Evolutionary conservation across 2,113 vertebrate species (phyloP).

Genomic region (Calyptommatus sinebrachiatus): DNA sequence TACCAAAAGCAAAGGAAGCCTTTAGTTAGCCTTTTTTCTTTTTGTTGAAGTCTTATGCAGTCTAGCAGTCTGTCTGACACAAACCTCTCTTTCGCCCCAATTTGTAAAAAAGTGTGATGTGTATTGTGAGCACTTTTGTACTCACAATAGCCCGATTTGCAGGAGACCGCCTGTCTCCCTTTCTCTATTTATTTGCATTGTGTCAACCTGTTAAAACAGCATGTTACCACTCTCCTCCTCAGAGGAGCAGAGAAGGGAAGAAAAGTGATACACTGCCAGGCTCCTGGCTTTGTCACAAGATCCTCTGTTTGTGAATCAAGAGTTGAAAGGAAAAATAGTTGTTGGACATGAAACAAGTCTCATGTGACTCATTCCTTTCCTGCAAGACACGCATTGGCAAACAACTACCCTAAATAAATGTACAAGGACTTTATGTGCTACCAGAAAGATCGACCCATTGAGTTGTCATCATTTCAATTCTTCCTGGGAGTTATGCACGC

Average conservation of each 20-base stretch:
- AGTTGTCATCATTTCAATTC: slow-evolving; percentile 27
- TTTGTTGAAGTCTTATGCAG: slow-evolving; percentile 47
- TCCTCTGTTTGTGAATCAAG: slow-evolving; percentile 47
- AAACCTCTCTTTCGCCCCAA: background rate
- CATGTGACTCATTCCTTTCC: slow-evolving; percentile 55
- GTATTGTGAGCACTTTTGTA: slow-evolving; percentile 8
- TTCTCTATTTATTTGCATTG: slow-evolving; percentile 52
- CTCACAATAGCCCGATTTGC: slow-evolving; percentile 43
- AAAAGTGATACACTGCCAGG: slow-evolving; percentile 38
- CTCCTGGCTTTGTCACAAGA: slow-evolving; percentile 51
- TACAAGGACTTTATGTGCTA: slow-evolving; percentile 47
- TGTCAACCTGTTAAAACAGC: slow-evolving; percentile 66
- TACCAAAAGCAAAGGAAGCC: slow-evolving; percentile 39
- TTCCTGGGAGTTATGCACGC: slow-evolving; percentile 52
- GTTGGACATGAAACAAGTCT: slow-evolving; percentile 45
- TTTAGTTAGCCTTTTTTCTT: background rate
- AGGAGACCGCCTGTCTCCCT: slow-evolving; percentile 51
- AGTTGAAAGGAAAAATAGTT: slow-evolving; percentile 62
- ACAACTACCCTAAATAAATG: slow-evolving; percentile 61
- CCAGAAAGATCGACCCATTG: slow-evolving; percentile 38
- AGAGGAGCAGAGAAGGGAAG: background rate
- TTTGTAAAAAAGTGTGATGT: slow-evolving; percentile 2
- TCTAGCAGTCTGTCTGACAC: slow-evolving; percentile 27
- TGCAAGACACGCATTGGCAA: slow-evolving; percentile 43
- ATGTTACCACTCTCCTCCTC: slow-evolving; percentile 48